These are phyloP conservation scores for Murina feae DNA, from an alignment of 2,113 vertebrate species.

Conservation along the genomic window DNA sequence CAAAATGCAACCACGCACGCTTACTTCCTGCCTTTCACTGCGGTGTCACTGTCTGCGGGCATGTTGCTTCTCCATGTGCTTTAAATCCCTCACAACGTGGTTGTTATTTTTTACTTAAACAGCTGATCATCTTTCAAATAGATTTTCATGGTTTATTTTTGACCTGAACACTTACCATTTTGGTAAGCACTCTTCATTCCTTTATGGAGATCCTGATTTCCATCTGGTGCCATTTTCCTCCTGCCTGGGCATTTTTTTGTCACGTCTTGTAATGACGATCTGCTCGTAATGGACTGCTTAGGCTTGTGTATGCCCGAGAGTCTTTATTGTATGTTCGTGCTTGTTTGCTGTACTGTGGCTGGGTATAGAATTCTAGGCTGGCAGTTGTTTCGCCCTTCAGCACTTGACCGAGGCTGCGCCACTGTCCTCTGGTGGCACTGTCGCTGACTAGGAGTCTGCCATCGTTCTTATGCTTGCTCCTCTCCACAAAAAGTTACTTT, in stretches of 20 bases:
- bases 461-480: no score
- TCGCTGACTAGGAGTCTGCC: not conserved
- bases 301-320: not conserved
- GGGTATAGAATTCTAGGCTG: not conserved
- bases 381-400: not conserved
- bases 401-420: no score
- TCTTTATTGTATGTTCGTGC: not conserved
- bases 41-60: no score
- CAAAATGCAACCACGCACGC: not conserved
- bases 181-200: not conserved
- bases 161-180: not conserved
- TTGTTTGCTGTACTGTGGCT: not conserved
- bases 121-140: not conserved
- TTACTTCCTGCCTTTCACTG: not conserved
- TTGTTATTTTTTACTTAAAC: not conserved
- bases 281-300: not conserved
- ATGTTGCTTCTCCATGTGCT: not conserved
- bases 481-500: not conserved
- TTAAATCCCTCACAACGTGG: no score
- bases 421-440: not conserved
- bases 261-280: not conserved
- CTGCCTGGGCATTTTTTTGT: not conserved
- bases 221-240: not conserved
- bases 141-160: not conserved
- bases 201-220: not conserved